Conservation (phyloP, 2,113 vertebrate genomes). For the Rostratula benghalensis region DNA sequence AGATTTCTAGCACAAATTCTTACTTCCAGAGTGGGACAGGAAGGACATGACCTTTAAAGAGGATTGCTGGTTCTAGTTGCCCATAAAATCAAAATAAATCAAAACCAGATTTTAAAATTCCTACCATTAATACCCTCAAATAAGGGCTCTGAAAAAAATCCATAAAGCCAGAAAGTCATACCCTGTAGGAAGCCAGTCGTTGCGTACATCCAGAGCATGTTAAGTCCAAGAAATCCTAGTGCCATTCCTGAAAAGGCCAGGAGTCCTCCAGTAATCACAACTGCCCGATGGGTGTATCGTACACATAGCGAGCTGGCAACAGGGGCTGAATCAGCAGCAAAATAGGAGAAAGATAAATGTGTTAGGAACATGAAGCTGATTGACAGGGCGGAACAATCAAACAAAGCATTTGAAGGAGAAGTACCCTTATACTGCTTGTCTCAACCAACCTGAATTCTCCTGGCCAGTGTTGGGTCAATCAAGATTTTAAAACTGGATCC, state of each 20-base stretch:
- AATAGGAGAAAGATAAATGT: neutral
- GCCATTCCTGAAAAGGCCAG: conserved; percentile 57
- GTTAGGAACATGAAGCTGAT: neutral
- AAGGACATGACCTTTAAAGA: neutral
- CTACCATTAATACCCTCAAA: neutral
- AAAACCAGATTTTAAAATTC: neutral
- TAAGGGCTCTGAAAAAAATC: neutral
- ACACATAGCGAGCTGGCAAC: conserved; percentile 47
- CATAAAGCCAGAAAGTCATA: neutral
- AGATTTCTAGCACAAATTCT: neutral
- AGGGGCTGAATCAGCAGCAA: conserved; percentile 17
- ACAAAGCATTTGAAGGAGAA: neutral
- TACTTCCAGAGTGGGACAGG: neutral
- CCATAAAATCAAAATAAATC: neutral
- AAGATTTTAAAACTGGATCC: neutral
- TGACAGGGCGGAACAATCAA: neutral
- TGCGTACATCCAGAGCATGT: conserved; percentile 53
- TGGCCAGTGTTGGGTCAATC: accelerated
- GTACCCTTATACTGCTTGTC: neutral
- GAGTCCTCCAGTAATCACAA: conserved; percentile 50
- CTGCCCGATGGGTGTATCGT: conserved; percentile 7
- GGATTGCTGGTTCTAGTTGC: neutral
- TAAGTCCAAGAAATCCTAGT: conserved; percentile 45
- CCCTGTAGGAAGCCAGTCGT: conserved; percentile 36
- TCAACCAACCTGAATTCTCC: neutral